These are phyloP conservation scores for Tragelaphus oryx DNA, from an alignment of 2,797 vertebrate genomes.

Conservation along the genomic window DNA sequence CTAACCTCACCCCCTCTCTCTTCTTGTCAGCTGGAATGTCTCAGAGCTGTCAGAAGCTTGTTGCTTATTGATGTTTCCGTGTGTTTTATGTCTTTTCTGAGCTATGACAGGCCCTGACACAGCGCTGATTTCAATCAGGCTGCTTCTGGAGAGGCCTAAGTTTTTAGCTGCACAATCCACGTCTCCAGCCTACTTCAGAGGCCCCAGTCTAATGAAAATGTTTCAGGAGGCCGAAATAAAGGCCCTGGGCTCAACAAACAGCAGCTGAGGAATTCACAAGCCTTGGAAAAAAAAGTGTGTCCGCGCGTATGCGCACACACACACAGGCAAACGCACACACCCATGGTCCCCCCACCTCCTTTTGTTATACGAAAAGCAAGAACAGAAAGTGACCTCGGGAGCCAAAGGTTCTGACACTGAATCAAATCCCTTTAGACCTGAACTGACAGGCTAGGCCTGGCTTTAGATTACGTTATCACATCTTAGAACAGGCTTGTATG, in stretches of 20 bases:
- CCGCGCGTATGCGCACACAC: fast-evolving
- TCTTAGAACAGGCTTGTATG: slow-evolving; percentile 89
- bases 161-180: slow-evolving; percentile 84
- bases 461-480: slow-evolving; percentile 96
- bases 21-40: slow-evolving; percentile 90
- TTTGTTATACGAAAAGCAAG: slow-evolving; percentile 94
- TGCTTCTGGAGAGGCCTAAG: slow-evolving; percentile 85
- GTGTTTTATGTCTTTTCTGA: slow-evolving; percentile 98
- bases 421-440: slow-evolving; percentile 98
- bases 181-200: slow-evolving; percentile 83
- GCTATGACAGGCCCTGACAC: slow-evolving; percentile 98
- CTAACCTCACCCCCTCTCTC: slow-evolving; percentile 96
- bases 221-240: slow-evolving; percentile 92
- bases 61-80: slow-evolving; percentile 99
- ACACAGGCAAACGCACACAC: background rate
- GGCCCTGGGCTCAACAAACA: slow-evolving; percentile 81
- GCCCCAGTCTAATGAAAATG: slow-evolving; percentile 93
- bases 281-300: slow-evolving; percentile 75
- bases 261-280: slow-evolving; percentile 88
- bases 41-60: slow-evolving; percentile 97
- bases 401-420: slow-evolving; percentile 98
- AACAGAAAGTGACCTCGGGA: slow-evolving; percentile 91
- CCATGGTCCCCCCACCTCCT: background rate
- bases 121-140: slow-evolving; percentile 98
- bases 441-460: slow-evolving; percentile 90